Base-by-base conservation (phyloP, 2,888 invertebrate species). In the Drosophila longiperda region DNA sequence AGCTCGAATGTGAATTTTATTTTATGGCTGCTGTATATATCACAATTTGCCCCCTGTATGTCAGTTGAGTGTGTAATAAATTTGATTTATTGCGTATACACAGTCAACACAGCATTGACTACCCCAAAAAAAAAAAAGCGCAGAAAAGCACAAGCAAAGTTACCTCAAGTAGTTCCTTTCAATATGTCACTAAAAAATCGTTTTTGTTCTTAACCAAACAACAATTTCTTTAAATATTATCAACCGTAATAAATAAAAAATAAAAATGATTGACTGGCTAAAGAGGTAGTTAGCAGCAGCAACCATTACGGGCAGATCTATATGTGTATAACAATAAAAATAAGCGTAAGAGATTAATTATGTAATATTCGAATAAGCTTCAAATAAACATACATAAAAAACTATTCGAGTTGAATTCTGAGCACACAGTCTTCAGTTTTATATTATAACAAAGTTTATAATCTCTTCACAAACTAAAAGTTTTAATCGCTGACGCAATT, bases 401-500 rank as follows among this genome's bases (percentile, higher is more conserved):
- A 50, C 40, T 42, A 57, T 57, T 65, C n/a, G 45, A 29, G n/a
- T 11, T 53, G 32, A 49, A 57, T 58, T 23, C 15, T 23, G 15
- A 15, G 45, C 12, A 45, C 3, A 45, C 7, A 7, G 12, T 12
- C 7, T 20, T 45, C 20, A 45, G 4, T 15, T 45, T 2, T 7
- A 7, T 0, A 15, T 23, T 23, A 23, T 40, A 15, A 23, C 11
- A 34, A n/a, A 36, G 38, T 32, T 53, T 9, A 7, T 3, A 23
- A 15, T 60, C 23, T 29, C 29, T 17, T 1, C 5, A 38, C 38
- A 26, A 45, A 49, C 33, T 11, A 66, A 58, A 66, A 69, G 53
- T 66, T 63, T 55, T 78, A 26, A 38, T 20, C 49, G 64, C 48
- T 52, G 78, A 79, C 78, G 78, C 78, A 79, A 75, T 79, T 72